A percentile compares a stretch with the other conserved stretches of the same genome.
These are phyloP conservation scores for Ormyrus nitidulus DNA, from an alignment of 2,888 invertebrate species.

Conservation along the genomic window DNA sequence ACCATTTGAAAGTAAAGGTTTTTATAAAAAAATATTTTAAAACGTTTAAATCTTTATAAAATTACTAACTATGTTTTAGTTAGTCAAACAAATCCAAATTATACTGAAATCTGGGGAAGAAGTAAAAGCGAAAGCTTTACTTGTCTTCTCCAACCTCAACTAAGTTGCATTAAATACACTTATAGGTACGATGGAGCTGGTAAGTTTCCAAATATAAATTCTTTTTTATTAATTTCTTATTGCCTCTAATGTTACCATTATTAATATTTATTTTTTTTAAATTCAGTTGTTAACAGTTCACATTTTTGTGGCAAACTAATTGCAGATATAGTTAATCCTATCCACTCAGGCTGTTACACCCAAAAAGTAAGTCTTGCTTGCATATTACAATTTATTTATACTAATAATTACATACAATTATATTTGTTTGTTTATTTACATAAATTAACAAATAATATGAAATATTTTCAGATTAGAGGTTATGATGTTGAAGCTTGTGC, in stretches of 20 bases:
- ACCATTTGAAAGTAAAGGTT: conserved; percentile 13
- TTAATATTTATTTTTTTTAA: not conserved
- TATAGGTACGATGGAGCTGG: conserved; percentile 63
- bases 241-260: not conserved
- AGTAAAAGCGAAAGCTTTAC: conserved; percentile 53
- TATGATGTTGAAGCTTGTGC: conserved; percentile 66
- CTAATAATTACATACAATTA: too few species aligned
- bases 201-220: conserved; percentile 52
- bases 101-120: conserved; percentile 61
- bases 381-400: too few species aligned
- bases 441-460: not conserved
- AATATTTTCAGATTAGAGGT: conserved; percentile 62
- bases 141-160: conserved; percentile 61
- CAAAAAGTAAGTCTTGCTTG: conserved; percentile 60
- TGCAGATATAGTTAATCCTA: conserved; percentile 61
- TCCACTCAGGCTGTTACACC: conserved; percentile 65
- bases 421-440: too few species aligned
- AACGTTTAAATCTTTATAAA: too few species aligned
- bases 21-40: not conserved
- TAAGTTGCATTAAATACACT: conserved; percentile 64
- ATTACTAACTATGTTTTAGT: conserved; percentile 36
- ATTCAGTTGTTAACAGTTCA: conserved; percentile 65
- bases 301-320: conserved; percentile 70
- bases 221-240: not conserved
- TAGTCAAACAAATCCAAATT: conserved; percentile 56